A percentile compares a stretch with the other conserved stretches of the same genome.
Evolutionary conservation across 1,140 invertebrate species (phyloP).

Genomic region (Papilio glaucus): DNA sequence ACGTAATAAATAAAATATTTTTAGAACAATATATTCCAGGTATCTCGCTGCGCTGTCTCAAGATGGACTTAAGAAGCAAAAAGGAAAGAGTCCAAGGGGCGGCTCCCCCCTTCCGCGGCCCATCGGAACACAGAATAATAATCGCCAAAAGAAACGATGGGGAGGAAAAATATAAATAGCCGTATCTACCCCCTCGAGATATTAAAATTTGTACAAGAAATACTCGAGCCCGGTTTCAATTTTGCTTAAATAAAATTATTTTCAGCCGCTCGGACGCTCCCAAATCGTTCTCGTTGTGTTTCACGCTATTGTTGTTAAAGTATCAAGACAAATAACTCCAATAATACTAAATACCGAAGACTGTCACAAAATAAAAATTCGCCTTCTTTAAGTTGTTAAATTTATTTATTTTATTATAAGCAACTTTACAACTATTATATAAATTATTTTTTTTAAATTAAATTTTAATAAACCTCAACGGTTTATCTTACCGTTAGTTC

Average conservation of each 20-base stretch:
- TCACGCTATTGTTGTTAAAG: not conserved
- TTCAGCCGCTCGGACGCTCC: constrained; percentile 42
- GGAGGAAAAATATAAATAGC: constrained; percentile 82
- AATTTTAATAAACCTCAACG: too few species aligned
- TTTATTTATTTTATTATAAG: too few species aligned
- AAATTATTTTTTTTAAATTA: too few species aligned
- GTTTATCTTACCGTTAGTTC: too few species aligned
- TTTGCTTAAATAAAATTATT: constrained; percentile 77
- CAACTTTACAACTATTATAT: too few species aligned
- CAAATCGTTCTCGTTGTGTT: not conserved
- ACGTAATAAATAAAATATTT: too few species aligned
- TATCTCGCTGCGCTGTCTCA: constrained; percentile 63
- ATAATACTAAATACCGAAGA: not conserved
- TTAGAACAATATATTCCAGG: constrained; percentile 50
- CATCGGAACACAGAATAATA: constrained; percentile 82
- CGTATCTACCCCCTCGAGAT: constrained; percentile 69
- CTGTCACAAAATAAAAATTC: not conserved
- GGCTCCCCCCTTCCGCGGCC: constrained; percentile 57
- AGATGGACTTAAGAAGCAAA: constrained; percentile 83
- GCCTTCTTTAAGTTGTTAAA: not conserved
- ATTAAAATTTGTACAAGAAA: constrained; percentile 82
- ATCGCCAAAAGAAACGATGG: constrained; percentile 81
- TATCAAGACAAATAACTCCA: constrained; percentile 1
- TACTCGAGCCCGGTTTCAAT: constrained; percentile 63
- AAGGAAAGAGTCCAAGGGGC: constrained; percentile 79